phyloP scores from a whole-genome alignment of 2,888 invertebrate genomes.

The Atrina japonica region DNA sequence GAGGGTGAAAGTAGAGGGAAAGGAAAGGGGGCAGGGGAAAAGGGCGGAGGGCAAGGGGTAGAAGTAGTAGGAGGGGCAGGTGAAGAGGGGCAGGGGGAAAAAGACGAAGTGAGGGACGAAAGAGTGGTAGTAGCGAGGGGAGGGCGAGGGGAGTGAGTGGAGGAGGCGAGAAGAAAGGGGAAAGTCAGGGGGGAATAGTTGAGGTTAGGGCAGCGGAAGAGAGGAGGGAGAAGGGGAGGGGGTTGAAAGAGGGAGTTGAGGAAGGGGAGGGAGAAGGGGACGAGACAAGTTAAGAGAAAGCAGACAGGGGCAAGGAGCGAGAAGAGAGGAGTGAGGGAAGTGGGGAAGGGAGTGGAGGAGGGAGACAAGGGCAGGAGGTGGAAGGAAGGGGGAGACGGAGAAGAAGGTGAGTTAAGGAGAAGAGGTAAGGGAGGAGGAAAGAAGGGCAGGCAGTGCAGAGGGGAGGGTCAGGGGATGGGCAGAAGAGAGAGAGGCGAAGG shows the following conservation, averaged over 20 bases:
- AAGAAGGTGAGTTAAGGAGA: neutral
- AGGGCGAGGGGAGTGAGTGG: no score
- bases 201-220: neutral
- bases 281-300: neutral
- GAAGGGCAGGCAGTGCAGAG: no score
- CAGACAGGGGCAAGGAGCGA: neutral
- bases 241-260: neutral
- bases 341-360: no score
- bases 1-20: no score
- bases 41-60: no score
- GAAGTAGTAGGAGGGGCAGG: no score
- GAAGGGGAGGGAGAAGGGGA: neutral
- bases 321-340: slow-evolving; percentile 1
- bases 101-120: no score
- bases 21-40: no score
- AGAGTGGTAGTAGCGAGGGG: no score
- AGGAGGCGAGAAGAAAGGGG: neutral
- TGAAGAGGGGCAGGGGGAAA: no score
- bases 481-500: no score
- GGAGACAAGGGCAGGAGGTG: neutral
- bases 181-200: neutral
- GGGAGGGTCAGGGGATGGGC: no score
- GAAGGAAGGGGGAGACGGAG: neutral
- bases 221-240: neutral
- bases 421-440: neutral